Conservation (phyloP, 2,888 invertebrate genomes). For the Elegia similella region DNA sequence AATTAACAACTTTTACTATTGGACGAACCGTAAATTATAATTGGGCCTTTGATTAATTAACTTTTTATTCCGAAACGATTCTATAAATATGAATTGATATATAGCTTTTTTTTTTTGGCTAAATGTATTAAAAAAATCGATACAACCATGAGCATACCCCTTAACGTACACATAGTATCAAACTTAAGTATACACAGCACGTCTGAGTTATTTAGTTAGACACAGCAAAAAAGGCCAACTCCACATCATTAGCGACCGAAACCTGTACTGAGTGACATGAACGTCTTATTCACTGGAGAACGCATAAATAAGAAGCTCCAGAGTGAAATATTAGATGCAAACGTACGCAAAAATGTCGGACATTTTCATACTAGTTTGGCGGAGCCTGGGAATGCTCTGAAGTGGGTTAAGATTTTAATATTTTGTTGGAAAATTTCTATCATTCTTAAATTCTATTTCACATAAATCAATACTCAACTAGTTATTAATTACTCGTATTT, state of each 20-base stretch:
- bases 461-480: too few relatives aligned
- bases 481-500: too few relatives aligned
- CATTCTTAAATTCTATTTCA: neutral
- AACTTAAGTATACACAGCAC: constrained; percentile 52
- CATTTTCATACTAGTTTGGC: constrained; percentile 70
- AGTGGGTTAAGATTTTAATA: constrained; percentile 2
- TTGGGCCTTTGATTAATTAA: too few relatives aligned
- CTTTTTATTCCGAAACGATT: too few relatives aligned
- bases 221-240: constrained; percentile 63
- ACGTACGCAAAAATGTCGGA: constrained; percentile 68
- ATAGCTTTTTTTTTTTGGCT: too few relatives aligned
- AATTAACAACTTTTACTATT: too few relatives aligned
- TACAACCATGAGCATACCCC: neutral
- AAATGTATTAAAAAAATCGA: neutral
- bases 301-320: constrained; percentile 46
- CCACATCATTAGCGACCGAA: constrained; percentile 71
- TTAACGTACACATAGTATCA: constrained; percentile 35
- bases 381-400: constrained; percentile 5
- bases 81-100: too few relatives aligned
- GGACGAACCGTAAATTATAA: too few relatives aligned
- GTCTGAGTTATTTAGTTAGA: constrained; percentile 67
- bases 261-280: constrained; percentile 57
- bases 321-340: constrained; percentile 73
- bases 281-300: constrained; percentile 64
- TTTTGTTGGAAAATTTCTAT: neutral